A percentile compares a stretch with the other conserved stretches of the same genome.
These are phyloP conservation scores for Pipra filicauda DNA, from an alignment of 2,113 vertebrate genomes.

Conservation along the genomic window DNA sequence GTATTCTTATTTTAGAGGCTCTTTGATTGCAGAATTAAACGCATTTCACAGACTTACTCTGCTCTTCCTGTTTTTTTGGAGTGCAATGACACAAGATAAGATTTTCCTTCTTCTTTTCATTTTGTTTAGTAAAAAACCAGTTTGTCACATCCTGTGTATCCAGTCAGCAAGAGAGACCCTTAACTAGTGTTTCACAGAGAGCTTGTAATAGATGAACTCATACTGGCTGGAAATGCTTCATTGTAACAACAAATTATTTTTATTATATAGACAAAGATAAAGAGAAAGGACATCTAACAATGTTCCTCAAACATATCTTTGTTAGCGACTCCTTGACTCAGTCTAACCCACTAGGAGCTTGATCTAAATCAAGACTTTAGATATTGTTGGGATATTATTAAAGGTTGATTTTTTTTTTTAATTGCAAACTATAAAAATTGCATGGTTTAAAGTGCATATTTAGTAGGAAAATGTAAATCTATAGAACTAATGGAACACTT, in stretches of 20 bases:
- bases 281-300: neutral
- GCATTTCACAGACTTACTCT: neutral
- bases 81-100: neutral
- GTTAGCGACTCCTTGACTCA: neutral
- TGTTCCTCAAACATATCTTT: neutral
- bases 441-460: neutral
- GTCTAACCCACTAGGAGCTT: neutral
- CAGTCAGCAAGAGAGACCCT: neutral
- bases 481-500: neutral
- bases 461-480: neutral
- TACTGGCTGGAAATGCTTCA: neutral
- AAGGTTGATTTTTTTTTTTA: neutral
- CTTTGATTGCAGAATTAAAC: neutral
- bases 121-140: neutral
- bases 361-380: neutral
- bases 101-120: neutral
- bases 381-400: neutral
- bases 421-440: neutral
- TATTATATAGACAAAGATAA: neutral
- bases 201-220: neutral
- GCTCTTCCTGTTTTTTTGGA: neutral
- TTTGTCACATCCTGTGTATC: neutral
- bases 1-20: neutral
- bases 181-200: neutral
- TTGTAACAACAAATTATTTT: neutral